These are phyloP conservation scores for Manis javanica DNA, from an alignment of 2,797 vertebrate genomes.

Conservation along the genomic window DNA sequence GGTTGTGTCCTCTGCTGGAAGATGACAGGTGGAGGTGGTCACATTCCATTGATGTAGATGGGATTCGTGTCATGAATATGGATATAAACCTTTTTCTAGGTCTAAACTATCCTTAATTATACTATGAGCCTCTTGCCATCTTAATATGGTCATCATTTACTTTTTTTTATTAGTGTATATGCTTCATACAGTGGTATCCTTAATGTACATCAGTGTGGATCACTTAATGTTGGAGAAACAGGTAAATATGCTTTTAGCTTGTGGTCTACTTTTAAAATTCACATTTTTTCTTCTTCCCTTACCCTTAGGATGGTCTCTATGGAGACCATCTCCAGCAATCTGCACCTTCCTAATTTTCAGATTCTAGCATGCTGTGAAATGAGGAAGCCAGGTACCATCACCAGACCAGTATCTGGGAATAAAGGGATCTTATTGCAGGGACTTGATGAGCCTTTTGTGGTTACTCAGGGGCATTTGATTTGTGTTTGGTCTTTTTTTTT, in stretches of 20 bases:
- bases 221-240: background rate
- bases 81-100: background rate
- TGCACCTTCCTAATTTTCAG: background rate
- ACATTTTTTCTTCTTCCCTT: background rate
- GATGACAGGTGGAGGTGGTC: background rate
- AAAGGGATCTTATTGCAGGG: background rate
- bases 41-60: background rate
- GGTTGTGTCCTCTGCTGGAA: background rate
- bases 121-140: background rate
- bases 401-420: background rate
- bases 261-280: background rate
- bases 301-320: background rate
- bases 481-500: background rate
- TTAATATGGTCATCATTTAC: background rate
- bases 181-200: background rate
- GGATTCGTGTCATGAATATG: background rate
- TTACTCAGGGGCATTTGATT: background rate
- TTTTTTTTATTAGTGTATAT: background rate
- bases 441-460: background rate
- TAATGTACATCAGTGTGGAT: background rate
- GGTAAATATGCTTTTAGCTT: background rate
- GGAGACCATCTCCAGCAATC: background rate
- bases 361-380: background rate
- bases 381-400: background rate
- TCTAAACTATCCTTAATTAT: background rate